Evolutionary conservation across 2,797 vertebrate species (phyloP).

Genomic region (Sebastes baramenuke): DNA sequence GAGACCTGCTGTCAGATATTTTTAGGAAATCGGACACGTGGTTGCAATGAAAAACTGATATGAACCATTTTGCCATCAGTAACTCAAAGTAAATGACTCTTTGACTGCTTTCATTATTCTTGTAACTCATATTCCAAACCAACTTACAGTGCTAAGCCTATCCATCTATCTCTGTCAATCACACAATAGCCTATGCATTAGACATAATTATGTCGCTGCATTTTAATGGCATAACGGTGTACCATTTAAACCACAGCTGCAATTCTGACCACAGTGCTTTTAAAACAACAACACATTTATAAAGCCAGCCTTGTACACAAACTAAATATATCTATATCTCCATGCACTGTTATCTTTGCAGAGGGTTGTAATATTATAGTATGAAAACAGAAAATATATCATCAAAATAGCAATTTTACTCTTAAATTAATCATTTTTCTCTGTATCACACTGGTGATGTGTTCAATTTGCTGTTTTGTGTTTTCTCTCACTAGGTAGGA

Average conservation of each 20-base stretch:
- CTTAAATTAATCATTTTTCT: constrained; percentile 85
- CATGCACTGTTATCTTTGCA: constrained; percentile 60
- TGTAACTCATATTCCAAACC: constrained; percentile 29
- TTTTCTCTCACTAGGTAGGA: constrained; percentile 72
- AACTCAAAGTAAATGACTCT: constrained; percentile 28
- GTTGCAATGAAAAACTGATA: constrained; percentile 17
- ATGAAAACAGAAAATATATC: constrained; percentile 76
- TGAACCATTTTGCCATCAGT: constrained; percentile 11
- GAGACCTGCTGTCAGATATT: background rate
- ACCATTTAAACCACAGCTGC: constrained; percentile 24
- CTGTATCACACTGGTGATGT: constrained; percentile 78
- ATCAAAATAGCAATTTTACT: constrained; percentile 85
- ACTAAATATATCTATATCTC: constrained; percentile 65
- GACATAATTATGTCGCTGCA: constrained; percentile 35
- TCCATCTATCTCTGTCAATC: constrained; percentile 39
- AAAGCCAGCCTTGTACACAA: constrained; percentile 30
- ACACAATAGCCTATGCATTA: constrained; percentile 37
- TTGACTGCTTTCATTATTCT: constrained; percentile 31
- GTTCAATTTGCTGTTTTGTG: constrained; percentile 84
- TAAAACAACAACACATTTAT: constrained; percentile 39
- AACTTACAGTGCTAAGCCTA: background rate
- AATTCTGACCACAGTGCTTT: constrained; percentile 18
- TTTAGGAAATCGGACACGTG: background rate
- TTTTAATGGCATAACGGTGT: constrained; percentile 42
- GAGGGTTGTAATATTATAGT: constrained; percentile 64